These are phyloP conservation scores for Rhadina sibilatrix DNA, from an alignment of 2,113 vertebrate species.

Conservation along the genomic window DNA sequence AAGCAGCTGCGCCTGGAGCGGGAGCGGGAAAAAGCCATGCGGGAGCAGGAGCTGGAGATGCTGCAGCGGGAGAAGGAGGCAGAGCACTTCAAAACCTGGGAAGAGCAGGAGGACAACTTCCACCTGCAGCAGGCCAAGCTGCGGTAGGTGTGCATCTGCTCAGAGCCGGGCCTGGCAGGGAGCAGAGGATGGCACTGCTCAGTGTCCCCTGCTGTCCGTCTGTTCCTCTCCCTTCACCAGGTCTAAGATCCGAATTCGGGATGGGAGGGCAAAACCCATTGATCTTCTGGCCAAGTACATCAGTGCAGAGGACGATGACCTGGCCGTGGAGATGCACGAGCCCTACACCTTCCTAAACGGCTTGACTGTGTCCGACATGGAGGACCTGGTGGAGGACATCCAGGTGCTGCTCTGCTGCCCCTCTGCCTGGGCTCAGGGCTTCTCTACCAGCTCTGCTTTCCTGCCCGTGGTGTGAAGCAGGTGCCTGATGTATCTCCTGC, in stretches of 20 bases:
- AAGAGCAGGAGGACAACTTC: slow-evolving; percentile 97
- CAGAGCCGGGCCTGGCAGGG: rapidly evolving
- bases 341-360: slow-evolving; percentile 95
- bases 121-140: slow-evolving; percentile 97
- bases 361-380: slow-evolving; percentile 93
- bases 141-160: slow-evolving; percentile 58
- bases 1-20: slow-evolving; percentile 95
- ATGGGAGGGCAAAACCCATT: slow-evolving; percentile 93
- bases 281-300: slow-evolving; percentile 97
- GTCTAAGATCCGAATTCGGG: slow-evolving; percentile 95
- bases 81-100: slow-evolving; percentile 98
- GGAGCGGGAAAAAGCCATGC: slow-evolving; percentile 94
- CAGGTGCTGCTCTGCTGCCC: slow-evolving; percentile 73
- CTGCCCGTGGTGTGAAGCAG: rapidly evolving
- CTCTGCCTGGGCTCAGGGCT: not conserved
- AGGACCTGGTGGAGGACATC: slow-evolving; percentile 96
- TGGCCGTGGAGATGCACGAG: slow-evolving; percentile 97
- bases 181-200: not conserved
- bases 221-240: slow-evolving; percentile 53
- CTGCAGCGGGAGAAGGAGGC: slow-evolving; percentile 97
- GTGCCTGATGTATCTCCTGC: not conserved
- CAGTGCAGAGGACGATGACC: slow-evolving; percentile 92
- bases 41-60: slow-evolving; percentile 96
- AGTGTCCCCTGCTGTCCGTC: not conserved
- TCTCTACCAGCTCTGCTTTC: not conserved